phyloP scores from a whole-genome alignment of 2,113 vertebrate species.

The Podarcis raffonei region DNA sequence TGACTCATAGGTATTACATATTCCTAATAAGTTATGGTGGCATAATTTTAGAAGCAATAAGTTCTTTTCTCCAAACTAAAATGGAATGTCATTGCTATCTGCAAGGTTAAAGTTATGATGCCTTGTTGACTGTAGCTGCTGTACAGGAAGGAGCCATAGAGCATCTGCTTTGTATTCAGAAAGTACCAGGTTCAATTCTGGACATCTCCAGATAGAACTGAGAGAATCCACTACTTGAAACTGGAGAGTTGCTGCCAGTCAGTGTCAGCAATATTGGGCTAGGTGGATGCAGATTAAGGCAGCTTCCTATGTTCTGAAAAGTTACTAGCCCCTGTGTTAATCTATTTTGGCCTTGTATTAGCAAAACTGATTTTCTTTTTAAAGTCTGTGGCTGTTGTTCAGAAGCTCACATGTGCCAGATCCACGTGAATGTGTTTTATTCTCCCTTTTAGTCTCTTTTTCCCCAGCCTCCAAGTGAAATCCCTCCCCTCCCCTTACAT shows the following conservation, averaged over 20 bases:
- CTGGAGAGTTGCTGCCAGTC: no score
- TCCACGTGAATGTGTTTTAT: no score
- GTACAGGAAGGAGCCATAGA: no score
- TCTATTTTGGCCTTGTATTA: neutral
- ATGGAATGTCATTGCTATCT: constrained; percentile 20
- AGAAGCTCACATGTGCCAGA: neutral
- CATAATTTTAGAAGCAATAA: constrained; percentile 36
- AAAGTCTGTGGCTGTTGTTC: neutral
- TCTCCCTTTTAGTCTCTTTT: neutral
- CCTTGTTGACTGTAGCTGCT: neutral
- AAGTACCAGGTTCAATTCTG: no score
- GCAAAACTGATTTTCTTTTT: neutral
- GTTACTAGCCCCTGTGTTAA: neutral
- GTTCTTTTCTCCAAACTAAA: constrained; percentile 24
- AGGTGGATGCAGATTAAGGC: no score
- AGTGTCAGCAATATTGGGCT: no score
- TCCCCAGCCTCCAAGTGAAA: neutral
- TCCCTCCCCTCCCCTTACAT: neutral
- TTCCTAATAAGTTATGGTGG: constrained; percentile 24
- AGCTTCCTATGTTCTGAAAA: neutral
- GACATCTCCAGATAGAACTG: no score
- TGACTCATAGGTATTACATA: constrained; percentile 32
- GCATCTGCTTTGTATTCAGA: no score
- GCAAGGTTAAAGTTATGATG: constrained; percentile 3
- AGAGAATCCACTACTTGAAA: no score